phyloP scores from a whole-genome alignment of 2,113 vertebrate genomes.

The Astur gentilis region DNA sequence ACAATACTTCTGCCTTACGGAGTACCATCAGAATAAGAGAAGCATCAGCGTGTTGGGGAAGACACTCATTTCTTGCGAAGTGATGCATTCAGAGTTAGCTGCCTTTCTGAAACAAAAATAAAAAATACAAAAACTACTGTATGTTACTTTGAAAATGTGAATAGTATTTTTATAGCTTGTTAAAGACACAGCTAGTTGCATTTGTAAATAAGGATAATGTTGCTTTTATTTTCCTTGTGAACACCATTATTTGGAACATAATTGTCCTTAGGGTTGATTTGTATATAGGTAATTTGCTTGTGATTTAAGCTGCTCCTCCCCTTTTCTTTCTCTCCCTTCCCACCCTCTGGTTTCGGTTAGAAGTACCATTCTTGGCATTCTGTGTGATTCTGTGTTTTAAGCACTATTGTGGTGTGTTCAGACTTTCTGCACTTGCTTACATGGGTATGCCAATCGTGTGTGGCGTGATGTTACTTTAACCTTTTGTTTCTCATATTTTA shows the following conservation, averaged over 20 bases:
- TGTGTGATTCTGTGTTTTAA: constrained; percentile 78
- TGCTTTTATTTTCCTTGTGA: constrained; percentile 77
- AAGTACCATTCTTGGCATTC: constrained; percentile 75
- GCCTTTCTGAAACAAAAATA: constrained; percentile 75
- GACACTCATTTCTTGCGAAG: constrained; percentile 51
- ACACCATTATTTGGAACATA: constrained; percentile 81
- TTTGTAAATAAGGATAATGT: constrained; percentile 90
- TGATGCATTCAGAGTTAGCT: constrained; percentile 81
- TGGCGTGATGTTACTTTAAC: constrained; percentile 73
- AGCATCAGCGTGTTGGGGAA: constrained; percentile 27
- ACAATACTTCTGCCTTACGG: constrained; percentile 8
- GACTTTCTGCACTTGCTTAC: constrained; percentile 82
- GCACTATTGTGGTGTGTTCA: constrained; percentile 84
- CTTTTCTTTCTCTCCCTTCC: constrained; percentile 60
- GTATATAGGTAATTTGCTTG: constrained; percentile 90
- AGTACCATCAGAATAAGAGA: constrained; percentile 52
- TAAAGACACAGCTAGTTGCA: constrained; percentile 81
- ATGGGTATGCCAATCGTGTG: constrained; percentile 76
- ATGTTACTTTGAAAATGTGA: constrained; percentile 95
- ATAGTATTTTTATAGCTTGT: constrained; percentile 99
- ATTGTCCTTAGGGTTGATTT: constrained; percentile 83
- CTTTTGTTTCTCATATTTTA: constrained; percentile 70
- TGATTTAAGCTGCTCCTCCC: constrained; percentile 68
- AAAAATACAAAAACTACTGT: constrained; percentile 78
- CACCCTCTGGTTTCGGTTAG: constrained; percentile 68